phyloP scores from a whole-genome alignment of 2,797 vertebrate species.

The Aeoliscus strigatus region DNA sequence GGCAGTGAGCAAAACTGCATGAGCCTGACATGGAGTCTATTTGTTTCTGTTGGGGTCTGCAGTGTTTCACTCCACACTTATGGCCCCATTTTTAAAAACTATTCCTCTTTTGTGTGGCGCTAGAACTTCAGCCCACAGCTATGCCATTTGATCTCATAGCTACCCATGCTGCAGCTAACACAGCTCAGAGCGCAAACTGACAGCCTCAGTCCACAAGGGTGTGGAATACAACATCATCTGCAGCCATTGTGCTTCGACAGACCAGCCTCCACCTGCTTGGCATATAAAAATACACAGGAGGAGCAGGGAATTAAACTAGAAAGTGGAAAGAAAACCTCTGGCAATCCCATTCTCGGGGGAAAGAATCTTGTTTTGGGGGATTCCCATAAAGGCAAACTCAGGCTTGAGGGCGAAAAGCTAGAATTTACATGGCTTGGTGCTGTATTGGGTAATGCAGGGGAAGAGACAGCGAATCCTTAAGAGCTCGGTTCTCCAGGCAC shows the following conservation, averaged over 20 bases:
- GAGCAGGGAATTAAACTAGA: conserved; percentile 40
- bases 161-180: conserved; percentile 52
- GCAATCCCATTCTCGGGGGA: conserved; percentile 59
- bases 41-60: conserved; percentile 56
- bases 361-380: conserved; percentile 45
- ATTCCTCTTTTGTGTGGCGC: conserved; percentile 40
- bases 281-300: conserved; percentile 53
- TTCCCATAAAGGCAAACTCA: conserved; percentile 50
- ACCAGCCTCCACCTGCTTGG: conserved; percentile 34
- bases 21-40: conserved; percentile 41
- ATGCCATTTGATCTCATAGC: conserved; percentile 67
- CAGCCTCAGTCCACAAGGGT: conserved; percentile 58
- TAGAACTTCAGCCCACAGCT: conserved; percentile 58
- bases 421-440: conserved; percentile 40
- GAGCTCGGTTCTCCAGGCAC: conserved; percentile 29
- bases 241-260: conserved; percentile 53
- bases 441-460: conserved; percentile 44
- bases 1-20: conserved; percentile 39
- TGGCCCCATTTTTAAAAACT: conserved; percentile 56
- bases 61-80: conserved; percentile 46
- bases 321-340: conserved; percentile 64
- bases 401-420: conserved; percentile 54
- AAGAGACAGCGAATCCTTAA: conserved; percentile 33
- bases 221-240: conserved; percentile 56
- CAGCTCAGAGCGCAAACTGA: conserved; percentile 62